Base-by-base conservation (phyloP, 2,888 invertebrate species). In the Synanthedon vespiformis region DNA sequence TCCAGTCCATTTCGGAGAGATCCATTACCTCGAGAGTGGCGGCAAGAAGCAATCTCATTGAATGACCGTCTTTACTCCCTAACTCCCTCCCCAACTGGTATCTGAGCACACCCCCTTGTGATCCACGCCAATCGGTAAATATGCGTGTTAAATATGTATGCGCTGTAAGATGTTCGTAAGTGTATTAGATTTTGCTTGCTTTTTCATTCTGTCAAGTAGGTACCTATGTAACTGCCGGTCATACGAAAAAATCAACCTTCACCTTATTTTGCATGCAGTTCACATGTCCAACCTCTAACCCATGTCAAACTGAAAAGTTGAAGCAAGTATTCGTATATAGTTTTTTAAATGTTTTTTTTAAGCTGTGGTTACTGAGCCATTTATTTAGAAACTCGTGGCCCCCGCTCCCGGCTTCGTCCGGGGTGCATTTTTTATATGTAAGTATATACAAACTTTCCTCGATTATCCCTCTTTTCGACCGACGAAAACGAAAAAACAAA, bases 31-130 rank as follows among this genome's bases (percentile, higher is more conserved):
- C 69, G 77, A 76, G 82, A 82, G 84, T 80, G 80, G 79, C 74
- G 79, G 86, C 87, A 84, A 86, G 88, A 87, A 88, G 88, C 88
- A 88, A 88, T 88, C 88, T 87, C 88, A 87, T 88, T 86, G 88
- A 88, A 88, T 88, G 88, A 88, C 88, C 88, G 78, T 77, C 81
- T 75, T 74, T 76, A 69, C 74, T 73, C 74, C 73, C 61, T 58
- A 54, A 63, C 67, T 60, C 64, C 64, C 65, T 70, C 62, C 54
- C 55, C 67, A 66, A 68, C 62, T 60, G 16, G 48, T 48, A 48
- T 16, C 48, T 12, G 18, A 57, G 49, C 50, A 54, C 69, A 63
- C 70, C 66, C 74, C 74, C 72, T 65, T 68, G 61, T 74, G 80
- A 82, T 83, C 84, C 84, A 72, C 77, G 74, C 86, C 86, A 82